These are phyloP conservation scores for Cliona cf. orientalis DNA, from an alignment of 37 sponge, comb jelly and placozoan genomes.

Conservation along the genomic window DNA sequence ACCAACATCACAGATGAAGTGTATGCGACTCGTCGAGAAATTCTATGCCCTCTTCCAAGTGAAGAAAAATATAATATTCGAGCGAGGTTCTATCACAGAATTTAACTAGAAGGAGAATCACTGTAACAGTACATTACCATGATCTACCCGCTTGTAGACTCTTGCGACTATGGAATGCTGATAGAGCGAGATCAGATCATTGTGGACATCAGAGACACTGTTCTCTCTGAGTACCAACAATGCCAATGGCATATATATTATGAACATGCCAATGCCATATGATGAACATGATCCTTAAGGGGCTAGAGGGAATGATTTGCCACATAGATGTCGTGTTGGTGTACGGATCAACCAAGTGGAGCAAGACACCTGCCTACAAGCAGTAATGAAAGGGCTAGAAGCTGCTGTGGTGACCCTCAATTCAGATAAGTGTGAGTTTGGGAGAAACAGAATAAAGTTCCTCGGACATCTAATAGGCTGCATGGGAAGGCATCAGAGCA, in stretches of 20 bases:
- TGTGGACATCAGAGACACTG: slow-evolving; percentile 11
- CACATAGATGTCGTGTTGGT: slow-evolving; percentile 30
- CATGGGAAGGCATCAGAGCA: neutral
- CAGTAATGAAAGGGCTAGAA: slow-evolving; percentile 8
- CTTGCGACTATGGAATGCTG: slow-evolving; percentile 26
- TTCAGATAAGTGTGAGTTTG: slow-evolving; percentile 25
- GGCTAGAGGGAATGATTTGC: slow-evolving; percentile 41
- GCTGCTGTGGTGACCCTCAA: slow-evolving; percentile 33
- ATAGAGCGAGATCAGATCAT: slow-evolving; percentile 14
- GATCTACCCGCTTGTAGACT: slow-evolving; percentile 17
- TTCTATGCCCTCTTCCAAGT: slow-evolving; percentile 18
- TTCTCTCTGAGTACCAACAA: slow-evolving; percentile 7
- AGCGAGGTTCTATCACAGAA: slow-evolving; percentile 23
- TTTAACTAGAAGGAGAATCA: slow-evolving; percentile 19
- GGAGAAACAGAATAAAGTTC: neutral
- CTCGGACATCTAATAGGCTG: slow-evolving; percentile 35
- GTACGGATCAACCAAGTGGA: slow-evolving; percentile 17
- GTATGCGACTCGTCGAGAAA: neutral
- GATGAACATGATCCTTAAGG: slow-evolving; percentile 25
- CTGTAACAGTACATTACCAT: slow-evolving; percentile 22
- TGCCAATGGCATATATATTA: slow-evolving; percentile 1
- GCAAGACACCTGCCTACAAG: slow-evolving; percentile 18
- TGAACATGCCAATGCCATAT: slow-evolving; percentile 6
- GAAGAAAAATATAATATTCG: slow-evolving; percentile 14
- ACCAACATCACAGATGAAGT: too few species aligned